Percentiles rank a stretch among this genome's conserved stretches.
phyloP scores from a whole-genome alignment of 2,888 invertebrate genomes.

The Cataglyphis cursor region DNA sequence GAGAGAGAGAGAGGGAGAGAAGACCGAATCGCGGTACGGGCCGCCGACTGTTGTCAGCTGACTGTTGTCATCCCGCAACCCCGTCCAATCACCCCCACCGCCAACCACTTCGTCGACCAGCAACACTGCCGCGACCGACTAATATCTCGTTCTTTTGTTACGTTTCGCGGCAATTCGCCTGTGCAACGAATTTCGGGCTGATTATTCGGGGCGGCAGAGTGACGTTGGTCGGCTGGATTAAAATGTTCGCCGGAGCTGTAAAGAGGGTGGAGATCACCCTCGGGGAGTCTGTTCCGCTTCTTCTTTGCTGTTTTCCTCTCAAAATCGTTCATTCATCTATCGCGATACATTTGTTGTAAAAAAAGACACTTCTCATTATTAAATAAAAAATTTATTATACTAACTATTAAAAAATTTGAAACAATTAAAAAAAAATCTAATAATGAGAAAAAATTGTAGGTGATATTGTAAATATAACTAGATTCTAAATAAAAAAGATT shows the following conservation, averaged over 20 bases:
- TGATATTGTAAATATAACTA: neutral
- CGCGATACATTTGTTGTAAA: neutral
- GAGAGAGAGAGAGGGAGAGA: constrained; percentile 57
- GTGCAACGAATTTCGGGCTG: constrained; percentile 85
- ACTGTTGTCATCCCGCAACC: constrained; percentile 14
- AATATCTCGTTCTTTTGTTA: constrained; percentile 86
- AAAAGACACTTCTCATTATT: neutral
- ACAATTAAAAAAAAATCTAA: neutral
- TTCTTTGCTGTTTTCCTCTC: constrained; percentile 52
- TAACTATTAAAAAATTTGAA: neutral
- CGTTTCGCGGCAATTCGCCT: constrained; percentile 82
- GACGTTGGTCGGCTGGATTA: constrained; percentile 84
- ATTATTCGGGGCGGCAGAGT: constrained; percentile 84
- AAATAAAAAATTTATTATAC: neutral
- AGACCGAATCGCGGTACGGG: constrained; percentile 67
- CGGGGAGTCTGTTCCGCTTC: constrained; percentile 56
- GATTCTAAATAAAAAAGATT: constrained; percentile 18
- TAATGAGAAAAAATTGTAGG: neutral
- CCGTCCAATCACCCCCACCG: constrained; percentile 13
- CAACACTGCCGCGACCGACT: constrained; percentile 77
- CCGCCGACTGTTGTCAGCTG: constrained; percentile 65
- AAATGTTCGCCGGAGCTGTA: constrained; percentile 80
- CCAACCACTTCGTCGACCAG: constrained; percentile 51
- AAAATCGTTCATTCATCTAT: constrained; percentile 7
- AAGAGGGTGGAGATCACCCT: constrained; percentile 67